phyloP scores from a whole-genome alignment of 2,113 vertebrate genomes.

The Tetraodon nigroviridis region DNA sequence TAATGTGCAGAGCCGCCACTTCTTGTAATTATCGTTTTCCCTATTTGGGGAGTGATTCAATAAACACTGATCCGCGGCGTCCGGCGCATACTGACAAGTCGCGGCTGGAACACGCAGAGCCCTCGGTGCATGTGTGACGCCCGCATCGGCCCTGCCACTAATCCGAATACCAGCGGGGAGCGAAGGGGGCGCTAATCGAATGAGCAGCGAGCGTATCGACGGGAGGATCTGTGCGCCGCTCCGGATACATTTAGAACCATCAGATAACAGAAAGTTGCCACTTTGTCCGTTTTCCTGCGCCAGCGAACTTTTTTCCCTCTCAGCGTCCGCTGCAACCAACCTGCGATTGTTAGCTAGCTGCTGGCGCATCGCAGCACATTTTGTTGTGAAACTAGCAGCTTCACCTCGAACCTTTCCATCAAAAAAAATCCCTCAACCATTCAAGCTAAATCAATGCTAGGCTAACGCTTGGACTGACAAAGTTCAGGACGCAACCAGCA shows the following conservation, averaged over 20 bases:
- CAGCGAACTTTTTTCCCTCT: constrained; percentile 61
- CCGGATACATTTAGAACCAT: constrained; percentile 58
- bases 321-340: constrained; percentile 18
- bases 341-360: background rate
- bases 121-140: constrained; percentile 30
- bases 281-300: constrained; percentile 65
- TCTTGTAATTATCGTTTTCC: constrained; percentile 77
- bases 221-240: constrained; percentile 43
- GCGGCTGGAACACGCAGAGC: constrained; percentile 48
- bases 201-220: constrained; percentile 68
- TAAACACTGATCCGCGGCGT: constrained; percentile 73
- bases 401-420: too few relatives aligned
- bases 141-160: constrained; percentile 45
- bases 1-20: constrained; percentile 74
- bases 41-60: constrained; percentile 78
- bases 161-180: constrained; percentile 55
- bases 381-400: constrained; percentile 1
- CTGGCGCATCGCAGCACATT: background rate
- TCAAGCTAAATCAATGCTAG: too few relatives aligned
- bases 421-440: too few relatives aligned
- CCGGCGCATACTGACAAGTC: constrained; percentile 68
- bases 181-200: constrained; percentile 66
- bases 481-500: too few relatives aligned
- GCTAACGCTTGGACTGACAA: too few relatives aligned
- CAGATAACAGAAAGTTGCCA: constrained; percentile 61